Percentiles rank a stretch among this genome's conserved stretches.
Conservation (phyloP, 92 coral and sea anemone genomes). For the Bergia puertoricense region DNA sequence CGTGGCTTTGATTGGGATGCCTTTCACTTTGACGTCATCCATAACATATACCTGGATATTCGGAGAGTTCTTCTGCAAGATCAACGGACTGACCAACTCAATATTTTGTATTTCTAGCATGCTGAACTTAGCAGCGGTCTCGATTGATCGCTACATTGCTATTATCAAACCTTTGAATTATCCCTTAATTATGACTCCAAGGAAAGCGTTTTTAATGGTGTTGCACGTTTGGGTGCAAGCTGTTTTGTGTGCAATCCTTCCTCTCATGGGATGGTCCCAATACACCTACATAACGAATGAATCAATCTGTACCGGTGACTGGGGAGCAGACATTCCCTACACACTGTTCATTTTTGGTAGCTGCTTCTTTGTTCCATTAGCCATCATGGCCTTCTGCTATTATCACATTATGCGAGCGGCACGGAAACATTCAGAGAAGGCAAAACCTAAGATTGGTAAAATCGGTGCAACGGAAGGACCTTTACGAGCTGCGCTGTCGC, state of each 20-base stretch:
- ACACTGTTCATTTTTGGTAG: slow-evolving; percentile 81
- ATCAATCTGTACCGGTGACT: slow-evolving; percentile 84
- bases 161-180: slow-evolving; percentile 80
- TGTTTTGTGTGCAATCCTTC: slow-evolving; percentile 63
- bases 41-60: slow-evolving; percentile 82
- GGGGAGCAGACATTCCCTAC: slow-evolving; percentile 74
- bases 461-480: slow-evolving; percentile 54
- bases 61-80: slow-evolving; percentile 69
- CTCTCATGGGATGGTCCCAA: slow-evolving; percentile 79
- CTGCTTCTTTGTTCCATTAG: slow-evolving; percentile 70
- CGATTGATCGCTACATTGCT: slow-evolving; percentile 81
- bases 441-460: slow-evolving; percentile 66
- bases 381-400: slow-evolving; percentile 75
- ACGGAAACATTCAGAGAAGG: slow-evolving; percentile 62
- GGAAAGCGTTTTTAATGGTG: slow-evolving; percentile 60
- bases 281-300: slow-evolving; percentile 80
- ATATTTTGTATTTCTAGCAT: slow-evolving; percentile 82
- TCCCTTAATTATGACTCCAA: slow-evolving; percentile 69
- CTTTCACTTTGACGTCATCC: slow-evolving; percentile 78
- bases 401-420: slow-evolving; percentile 83
- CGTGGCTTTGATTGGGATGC: slow-evolving; percentile 82
- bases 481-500: slow-evolving; percentile 65
- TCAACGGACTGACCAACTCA: slow-evolving; percentile 83
- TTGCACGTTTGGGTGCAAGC: slow-evolving; percentile 78
- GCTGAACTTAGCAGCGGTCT: slow-evolving; percentile 86